Conservation (phyloP, 2,888 invertebrate genomes). For the Troides aeacus region DNA sequence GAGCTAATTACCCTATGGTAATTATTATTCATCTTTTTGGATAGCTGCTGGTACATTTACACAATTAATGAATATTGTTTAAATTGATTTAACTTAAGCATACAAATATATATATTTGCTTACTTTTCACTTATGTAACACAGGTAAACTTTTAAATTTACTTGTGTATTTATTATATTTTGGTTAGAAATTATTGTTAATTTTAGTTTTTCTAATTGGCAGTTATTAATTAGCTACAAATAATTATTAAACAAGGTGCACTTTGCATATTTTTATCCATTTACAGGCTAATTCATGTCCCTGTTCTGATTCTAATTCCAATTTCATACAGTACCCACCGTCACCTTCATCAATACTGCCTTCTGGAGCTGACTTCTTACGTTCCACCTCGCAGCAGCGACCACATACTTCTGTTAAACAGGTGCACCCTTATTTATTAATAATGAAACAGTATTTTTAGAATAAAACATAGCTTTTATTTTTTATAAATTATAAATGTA, state of each 20-base stretch:
- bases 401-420: conserved; percentile 76
- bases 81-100: not conserved
- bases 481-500: too few relatives aligned
- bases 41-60: too few relatives aligned
- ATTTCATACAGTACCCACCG: conserved; percentile 83
- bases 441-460: too few relatives aligned
- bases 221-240: too few relatives aligned
- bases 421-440: conserved; percentile 45
- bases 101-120: not conserved
- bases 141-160: too few relatives aligned
- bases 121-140: too few relatives aligned
- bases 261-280: not conserved
- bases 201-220: too few relatives aligned
- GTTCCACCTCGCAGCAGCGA: conserved; percentile 73
- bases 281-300: conserved; percentile 2
- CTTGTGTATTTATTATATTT: too few relatives aligned
- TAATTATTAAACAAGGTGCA: not conserved
- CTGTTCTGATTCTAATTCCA: conserved; percentile 1
- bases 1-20: conserved; percentile 90
- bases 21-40: conserved; percentile 41
- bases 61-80: too few relatives aligned
- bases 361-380: conserved; percentile 80
- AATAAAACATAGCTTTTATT: too few relatives aligned
- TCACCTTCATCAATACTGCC: conserved; percentile 81
- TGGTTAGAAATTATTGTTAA: too few relatives aligned